Percentiles rank a stretch among this genome's conserved stretches.
phyloP scores from a whole-genome alignment of 2,797 vertebrate genomes.

The Karalla daura region DNA sequence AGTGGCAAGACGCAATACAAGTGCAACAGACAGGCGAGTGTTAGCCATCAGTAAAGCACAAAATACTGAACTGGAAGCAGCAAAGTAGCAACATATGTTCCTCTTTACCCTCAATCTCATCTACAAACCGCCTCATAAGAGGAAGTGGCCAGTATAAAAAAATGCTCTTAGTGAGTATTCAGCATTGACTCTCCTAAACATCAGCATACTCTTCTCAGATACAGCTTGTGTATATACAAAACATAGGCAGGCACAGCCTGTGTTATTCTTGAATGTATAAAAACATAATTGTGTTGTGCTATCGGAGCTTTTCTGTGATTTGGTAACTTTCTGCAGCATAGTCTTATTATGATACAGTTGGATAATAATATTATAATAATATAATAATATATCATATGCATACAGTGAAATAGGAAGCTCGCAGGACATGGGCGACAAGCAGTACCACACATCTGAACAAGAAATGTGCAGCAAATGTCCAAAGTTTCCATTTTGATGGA shows the following conservation, averaged over 20 bases:
- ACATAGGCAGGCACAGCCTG: neutral
- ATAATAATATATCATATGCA: neutral
- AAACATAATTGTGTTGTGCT: slow-evolving; percentile 11
- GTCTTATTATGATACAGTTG: neutral
- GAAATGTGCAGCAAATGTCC: slow-evolving; percentile 4
- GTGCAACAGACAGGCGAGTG: slow-evolving; percentile 11
- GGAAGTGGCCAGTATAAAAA: slow-evolving; percentile 32
- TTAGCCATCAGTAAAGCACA: slow-evolving; percentile 14
- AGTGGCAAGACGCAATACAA: neutral
- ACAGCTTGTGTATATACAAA: slow-evolving; percentile 3
- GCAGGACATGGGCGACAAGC: neutral
- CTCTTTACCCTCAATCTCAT: slow-evolving; percentile 24
- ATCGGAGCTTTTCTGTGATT: slow-evolving; percentile 23
- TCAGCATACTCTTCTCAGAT: neutral
- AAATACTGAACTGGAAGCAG: slow-evolving; percentile 12
- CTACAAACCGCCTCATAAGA: slow-evolving; percentile 23
- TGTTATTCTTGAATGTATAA: neutral
- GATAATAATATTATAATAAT: neutral
- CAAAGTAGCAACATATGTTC: slow-evolving; percentile 39
- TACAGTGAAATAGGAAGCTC: neutral
- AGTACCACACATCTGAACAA: slow-evolving; percentile 3
- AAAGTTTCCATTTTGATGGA: neutral
- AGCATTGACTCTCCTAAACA: neutral
- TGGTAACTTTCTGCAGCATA: neutral
- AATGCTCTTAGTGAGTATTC: neutral